Conservation (phyloP, 2,113 vertebrate genomes). For the Melanerpes formicivorus region DNA sequence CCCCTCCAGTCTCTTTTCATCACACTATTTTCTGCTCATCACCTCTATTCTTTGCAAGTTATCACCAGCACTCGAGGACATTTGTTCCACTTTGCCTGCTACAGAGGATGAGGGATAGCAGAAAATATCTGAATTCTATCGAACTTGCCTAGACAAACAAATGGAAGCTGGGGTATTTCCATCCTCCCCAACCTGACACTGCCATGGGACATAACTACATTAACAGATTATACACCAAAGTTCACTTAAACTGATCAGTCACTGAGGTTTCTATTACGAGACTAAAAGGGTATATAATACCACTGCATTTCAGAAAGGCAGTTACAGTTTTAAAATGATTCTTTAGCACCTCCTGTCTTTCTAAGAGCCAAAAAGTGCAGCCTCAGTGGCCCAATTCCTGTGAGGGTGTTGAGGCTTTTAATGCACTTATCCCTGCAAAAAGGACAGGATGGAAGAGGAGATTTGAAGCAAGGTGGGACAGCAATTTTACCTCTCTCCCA, state of each 20-base stretch:
- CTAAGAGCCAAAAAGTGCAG: background rate
- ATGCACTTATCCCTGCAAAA: background rate
- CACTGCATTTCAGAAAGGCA: background rate
- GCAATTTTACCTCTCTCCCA: background rate
- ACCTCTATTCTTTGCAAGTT: slow-evolving; percentile 32
- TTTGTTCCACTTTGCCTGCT: slow-evolving; percentile 10
- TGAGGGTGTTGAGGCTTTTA: background rate
- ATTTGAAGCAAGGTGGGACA: background rate
- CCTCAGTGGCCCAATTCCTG: background rate
- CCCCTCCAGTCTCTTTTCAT: slow-evolving; percentile 22
- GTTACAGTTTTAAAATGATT: background rate
- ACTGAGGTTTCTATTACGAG: background rate
- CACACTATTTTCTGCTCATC: background rate
- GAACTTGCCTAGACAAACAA: background rate
- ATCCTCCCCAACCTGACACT: background rate
- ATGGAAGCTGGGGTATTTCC: background rate
- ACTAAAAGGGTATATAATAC: background rate
- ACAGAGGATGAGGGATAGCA: background rate
- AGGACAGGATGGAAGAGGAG: background rate
- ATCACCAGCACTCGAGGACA: slow-evolving; percentile 20
- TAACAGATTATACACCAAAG: background rate
- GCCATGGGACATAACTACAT: background rate
- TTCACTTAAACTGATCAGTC: slow-evolving; percentile 17
- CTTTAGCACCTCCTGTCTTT: background rate
- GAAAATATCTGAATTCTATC: background rate